Evolutionary conservation across 2,113 vertebrate genomes (phyloP).

Genomic region (Indri indri): DNA sequence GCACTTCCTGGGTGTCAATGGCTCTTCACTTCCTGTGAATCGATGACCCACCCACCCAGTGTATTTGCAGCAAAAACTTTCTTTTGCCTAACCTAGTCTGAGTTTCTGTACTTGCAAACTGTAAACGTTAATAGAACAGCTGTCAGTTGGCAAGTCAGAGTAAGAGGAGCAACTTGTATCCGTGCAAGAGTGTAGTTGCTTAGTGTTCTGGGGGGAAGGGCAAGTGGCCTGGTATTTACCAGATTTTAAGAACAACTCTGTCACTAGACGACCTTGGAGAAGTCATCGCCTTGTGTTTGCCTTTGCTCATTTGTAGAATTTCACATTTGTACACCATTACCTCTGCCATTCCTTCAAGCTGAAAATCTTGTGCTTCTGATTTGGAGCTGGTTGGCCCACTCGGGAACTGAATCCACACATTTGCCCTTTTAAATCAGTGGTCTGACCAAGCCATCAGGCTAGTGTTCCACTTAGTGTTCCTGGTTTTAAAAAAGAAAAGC

Average conservation of each 20-base stretch:
- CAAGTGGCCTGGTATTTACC: background rate
- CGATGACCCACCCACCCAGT: background rate
- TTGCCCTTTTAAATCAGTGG: background rate
- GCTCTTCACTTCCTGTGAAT: background rate
- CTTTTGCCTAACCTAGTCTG: background rate
- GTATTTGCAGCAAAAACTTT: background rate
- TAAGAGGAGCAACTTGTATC: background rate
- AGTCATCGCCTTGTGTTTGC: background rate
- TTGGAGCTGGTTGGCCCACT: background rate
- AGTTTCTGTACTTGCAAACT: slow-evolving; percentile 9
- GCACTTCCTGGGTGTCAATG: background rate
- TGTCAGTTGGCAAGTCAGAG: background rate
- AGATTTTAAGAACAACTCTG: background rate
- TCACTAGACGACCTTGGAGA: background rate
- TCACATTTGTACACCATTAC: slow-evolving; percentile 26
- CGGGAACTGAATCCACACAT: background rate
- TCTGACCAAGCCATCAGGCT: background rate
- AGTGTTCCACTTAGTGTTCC: background rate
- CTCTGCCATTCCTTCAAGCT: slow-evolving; percentile 42
- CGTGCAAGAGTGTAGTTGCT: background rate
- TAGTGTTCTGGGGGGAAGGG: background rate
- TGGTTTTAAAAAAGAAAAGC: background rate
- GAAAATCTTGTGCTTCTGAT: background rate
- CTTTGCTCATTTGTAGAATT: slow-evolving; percentile 37
- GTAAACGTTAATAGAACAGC: background rate